Conservation (phyloP, 2,797 vertebrate genomes). For the Rhabdomys pumilio region DNA sequence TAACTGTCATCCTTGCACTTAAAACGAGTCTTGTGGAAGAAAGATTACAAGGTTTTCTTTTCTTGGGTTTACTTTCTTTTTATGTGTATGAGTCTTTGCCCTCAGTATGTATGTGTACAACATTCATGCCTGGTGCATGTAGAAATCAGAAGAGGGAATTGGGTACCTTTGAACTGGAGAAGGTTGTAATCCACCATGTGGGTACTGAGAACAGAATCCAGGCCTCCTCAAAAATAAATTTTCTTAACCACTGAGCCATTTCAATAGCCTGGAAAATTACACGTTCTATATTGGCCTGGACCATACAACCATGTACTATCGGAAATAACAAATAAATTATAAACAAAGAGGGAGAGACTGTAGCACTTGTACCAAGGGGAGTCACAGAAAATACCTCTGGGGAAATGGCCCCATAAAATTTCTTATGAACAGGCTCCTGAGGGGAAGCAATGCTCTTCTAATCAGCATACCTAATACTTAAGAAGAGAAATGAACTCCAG, state of each 20-base stretch:
- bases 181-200: neutral
- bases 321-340: neutral
- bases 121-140: neutral
- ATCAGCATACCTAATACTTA: conserved; percentile 19
- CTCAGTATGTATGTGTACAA: neutral
- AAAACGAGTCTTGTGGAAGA: neutral
- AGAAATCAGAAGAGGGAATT: neutral
- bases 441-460: conserved; percentile 16
- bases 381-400: neutral
- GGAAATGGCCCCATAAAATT: conserved; percentile 39
- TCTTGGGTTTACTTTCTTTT: neutral
- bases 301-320: neutral
- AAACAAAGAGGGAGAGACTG: neutral
- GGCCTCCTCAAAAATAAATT: neutral
- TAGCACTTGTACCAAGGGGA: neutral
- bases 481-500: conserved; percentile 37
- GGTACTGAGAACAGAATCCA: neutral
- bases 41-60: neutral
- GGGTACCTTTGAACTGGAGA: neutral
- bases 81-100: neutral
- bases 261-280: neutral
- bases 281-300: neutral
- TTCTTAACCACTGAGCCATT: neutral
- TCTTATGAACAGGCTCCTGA: conserved; percentile 27
- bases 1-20: neutral